Base-by-base conservation (phyloP, 2,113 vertebrate genomes). In the Genyomyrus donnyi region DNA sequence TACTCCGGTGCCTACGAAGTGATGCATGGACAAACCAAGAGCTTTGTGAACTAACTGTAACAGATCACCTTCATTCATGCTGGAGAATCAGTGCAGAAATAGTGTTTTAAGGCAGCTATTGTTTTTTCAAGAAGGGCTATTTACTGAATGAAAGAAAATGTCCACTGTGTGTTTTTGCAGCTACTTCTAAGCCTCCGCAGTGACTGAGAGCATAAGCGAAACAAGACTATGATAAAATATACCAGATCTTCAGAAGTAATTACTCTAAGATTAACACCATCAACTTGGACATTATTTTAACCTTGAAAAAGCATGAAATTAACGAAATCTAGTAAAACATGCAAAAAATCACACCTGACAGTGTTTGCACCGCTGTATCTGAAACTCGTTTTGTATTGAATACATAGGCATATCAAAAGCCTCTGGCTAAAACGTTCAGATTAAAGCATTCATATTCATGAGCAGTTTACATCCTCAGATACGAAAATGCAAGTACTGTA, bases 31-130 rank as follows among this genome's bases (percentile, higher is more conserved):
- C 21, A 77, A 52, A 56, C 17, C 7, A 6, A 48, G 13, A 62
- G 21, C 50, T 80, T 56, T 77, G 85, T 46, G 39, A 90, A 88
- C 46, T 90, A 35, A 88, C 53, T 17, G 24, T 50, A 87, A 11
- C n/a, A 50, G 62, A 77, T 87, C 58, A 62, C 62, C 74, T 74
- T 35, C 56, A 70, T 80, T 70, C 45, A 39, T 24, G 42, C 31
- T 24, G 70, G 88, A 80, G 70, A 80, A 80, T 80, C 49, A 70
- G 48, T 77, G 48, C 31, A 39, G 35, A 80, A 89, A n/a, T 9
- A 80, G 35, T 1, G 2, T 7, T 42, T 80, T 42, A 42, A 5
- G n/a, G n/a, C 3, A 70, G 31, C 15, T 2, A 7, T 19, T 42
- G 31, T 5, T 42, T 39, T 42, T 80, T 42, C 5, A 17, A 39